Percentiles rank a stretch among this genome's conserved stretches.
These are phyloP conservation scores for Lordiphosa collinella DNA, from an alignment of 1,140 invertebrate genomes.

Conservation along the genomic window DNA sequence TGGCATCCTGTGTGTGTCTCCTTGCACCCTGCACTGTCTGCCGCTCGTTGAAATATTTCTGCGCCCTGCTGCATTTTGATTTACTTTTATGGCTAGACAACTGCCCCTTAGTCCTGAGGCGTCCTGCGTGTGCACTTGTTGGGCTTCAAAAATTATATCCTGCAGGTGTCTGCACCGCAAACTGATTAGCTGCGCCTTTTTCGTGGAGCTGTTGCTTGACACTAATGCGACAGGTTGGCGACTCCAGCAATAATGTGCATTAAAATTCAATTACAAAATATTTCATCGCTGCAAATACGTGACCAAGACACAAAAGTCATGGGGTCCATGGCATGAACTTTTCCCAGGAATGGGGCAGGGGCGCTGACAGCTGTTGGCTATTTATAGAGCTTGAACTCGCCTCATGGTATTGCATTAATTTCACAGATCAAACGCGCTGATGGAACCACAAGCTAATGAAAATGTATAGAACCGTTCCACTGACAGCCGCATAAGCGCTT, in stretches of 20 bases:
- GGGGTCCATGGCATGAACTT: neutral
- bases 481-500: conserved; percentile 43
- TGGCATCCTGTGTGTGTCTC: conserved; percentile 24
- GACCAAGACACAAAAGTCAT: conserved; percentile 44
- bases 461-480: conserved; percentile 35
- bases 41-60: conserved; percentile 38
- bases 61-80: conserved; percentile 68
- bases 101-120: conserved; percentile 15
- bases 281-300: conserved; percentile 57
- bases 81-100: conserved; percentile 73
- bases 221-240: conserved; percentile 60
- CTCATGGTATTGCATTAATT: conserved; percentile 70
- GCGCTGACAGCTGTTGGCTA: conserved; percentile 55
- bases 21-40: conserved; percentile 1
- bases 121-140: conserved; percentile 51
- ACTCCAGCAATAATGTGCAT: conserved; percentile 34
- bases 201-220: conserved; percentile 24
- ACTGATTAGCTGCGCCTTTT: conserved; percentile 52
- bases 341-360: neutral
- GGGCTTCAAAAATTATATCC: conserved; percentile 62
- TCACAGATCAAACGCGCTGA: conserved; percentile 64
- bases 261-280: conserved; percentile 71
- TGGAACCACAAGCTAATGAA: conserved; percentile 64
- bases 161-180: conserved; percentile 66
- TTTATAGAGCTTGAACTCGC: conserved; percentile 50